Percentiles rank a stretch among this genome's conserved stretches.
phyloP scores from a whole-genome alignment of 2,113 vertebrate genomes.

The Oceanodroma tethys region DNA sequence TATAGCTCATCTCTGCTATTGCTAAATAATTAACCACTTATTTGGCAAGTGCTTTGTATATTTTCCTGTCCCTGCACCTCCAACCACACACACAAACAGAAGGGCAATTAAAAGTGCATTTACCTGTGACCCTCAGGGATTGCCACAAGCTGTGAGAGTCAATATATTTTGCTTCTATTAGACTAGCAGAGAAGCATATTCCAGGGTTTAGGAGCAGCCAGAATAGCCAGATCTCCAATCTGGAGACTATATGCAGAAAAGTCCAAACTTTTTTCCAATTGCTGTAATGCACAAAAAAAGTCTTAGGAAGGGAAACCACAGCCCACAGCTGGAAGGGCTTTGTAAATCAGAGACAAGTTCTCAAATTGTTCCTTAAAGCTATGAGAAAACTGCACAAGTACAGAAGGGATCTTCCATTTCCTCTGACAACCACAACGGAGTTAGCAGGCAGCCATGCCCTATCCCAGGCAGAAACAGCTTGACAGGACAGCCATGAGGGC shows the following conservation, averaged over 20 bases:
- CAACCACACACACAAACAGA: not conserved
- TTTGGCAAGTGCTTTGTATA: not conserved
- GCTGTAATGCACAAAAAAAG: not conserved
- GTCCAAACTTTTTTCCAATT: not conserved
- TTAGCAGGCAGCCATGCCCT: not conserved
- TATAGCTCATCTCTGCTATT: not conserved
- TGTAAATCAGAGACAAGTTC: not conserved
- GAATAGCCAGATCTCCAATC: not conserved
- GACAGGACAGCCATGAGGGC: not conserved
- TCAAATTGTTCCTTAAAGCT: not conserved
- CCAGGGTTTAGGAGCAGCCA: not conserved
- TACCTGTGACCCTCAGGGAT: not conserved
- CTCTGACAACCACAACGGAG: not conserved
- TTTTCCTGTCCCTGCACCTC: not conserved
- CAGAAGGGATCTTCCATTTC: not conserved
- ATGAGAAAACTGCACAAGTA: not conserved
- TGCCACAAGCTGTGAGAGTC: not conserved
- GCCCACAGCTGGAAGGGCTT: not conserved
- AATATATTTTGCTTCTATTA: not conserved
- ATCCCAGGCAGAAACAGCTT: not conserved
- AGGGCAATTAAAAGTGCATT: conserved; percentile 9
- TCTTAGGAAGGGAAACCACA: not conserved
- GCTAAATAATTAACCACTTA: conserved; percentile 38
- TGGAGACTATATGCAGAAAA: not conserved
- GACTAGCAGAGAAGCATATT: not conserved